phyloP scores from a whole-genome alignment of 2,797 vertebrate species.

The Rhinophrynus dorsalis region DNA sequence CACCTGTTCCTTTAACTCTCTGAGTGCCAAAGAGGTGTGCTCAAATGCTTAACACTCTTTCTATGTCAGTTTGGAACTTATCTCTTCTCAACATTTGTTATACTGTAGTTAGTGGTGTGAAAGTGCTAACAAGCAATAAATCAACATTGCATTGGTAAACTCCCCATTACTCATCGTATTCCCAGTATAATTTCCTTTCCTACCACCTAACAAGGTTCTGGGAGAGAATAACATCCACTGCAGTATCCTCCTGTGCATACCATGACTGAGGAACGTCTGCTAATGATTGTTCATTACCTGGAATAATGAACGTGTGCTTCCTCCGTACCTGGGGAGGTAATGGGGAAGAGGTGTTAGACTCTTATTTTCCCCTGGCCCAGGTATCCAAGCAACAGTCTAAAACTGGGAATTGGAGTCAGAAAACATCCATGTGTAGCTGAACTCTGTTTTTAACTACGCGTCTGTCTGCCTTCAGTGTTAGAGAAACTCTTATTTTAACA shows the following conservation, averaged over 20 bases:
- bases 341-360: background rate
- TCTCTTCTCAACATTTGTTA: too few species aligned
- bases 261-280: background rate
- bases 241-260: slow-evolving; percentile 3
- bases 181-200: background rate
- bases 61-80: too few species aligned
- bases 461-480: background rate
- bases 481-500: too few species aligned
- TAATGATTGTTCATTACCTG: slow-evolving; percentile 14
- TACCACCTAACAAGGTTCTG: background rate
- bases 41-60: too few species aligned
- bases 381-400: slow-evolving; percentile 41
- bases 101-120: too few species aligned
- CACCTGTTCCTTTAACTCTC: too few species aligned
- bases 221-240: slow-evolving; percentile 3
- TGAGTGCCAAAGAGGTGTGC: too few species aligned
- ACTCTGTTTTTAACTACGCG: background rate
- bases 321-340: slow-evolving; percentile 9
- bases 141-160: background rate
- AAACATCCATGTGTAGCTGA: slow-evolving; percentile 3
- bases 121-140: background rate
- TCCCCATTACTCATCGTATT: background rate
- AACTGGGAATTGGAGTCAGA: background rate
- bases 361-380: slow-evolving; percentile 2
- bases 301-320: slow-evolving; percentile 12